Evolutionary conservation across 2,113 vertebrate species (phyloP).

Genomic region (Protobothrops mucrosquamatus): DNA sequence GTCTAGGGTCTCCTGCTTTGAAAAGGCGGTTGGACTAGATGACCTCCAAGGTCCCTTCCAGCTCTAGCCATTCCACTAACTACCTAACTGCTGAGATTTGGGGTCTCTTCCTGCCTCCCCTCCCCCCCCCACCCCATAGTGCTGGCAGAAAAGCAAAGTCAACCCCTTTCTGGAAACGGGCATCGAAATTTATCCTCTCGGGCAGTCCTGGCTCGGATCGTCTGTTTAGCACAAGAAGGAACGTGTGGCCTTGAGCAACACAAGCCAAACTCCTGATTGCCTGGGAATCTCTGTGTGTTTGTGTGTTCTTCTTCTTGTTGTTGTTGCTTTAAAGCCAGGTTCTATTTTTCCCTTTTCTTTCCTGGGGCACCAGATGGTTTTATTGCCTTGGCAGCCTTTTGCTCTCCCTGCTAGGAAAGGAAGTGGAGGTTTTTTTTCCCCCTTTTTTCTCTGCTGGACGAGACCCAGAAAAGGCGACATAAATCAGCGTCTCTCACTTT

Average conservation of each 20-base stretch:
- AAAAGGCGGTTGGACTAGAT: background rate
- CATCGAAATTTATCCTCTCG: accelerated
- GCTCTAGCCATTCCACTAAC: background rate
- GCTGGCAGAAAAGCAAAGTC: background rate
- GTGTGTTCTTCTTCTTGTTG: background rate
- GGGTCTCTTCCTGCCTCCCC: background rate
- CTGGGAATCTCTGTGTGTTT: background rate
- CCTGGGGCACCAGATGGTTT: background rate
- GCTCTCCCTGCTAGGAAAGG: background rate
- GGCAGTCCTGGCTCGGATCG: background rate
- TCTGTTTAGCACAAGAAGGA: too few relatives aligned
- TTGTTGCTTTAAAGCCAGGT: background rate
- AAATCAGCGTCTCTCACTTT: background rate
- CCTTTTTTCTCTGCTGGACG: background rate
- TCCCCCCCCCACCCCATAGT: too few relatives aligned
- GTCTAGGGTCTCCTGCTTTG: too few relatives aligned
- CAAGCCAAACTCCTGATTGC: background rate
- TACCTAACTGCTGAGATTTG: background rate
- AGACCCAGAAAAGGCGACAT: too few relatives aligned
- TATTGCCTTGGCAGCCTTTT: background rate
- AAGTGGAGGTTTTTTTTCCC: background rate
- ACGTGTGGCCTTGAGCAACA: background rate
- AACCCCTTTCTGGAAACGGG: background rate
- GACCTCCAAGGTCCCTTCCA: background rate
- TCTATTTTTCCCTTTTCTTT: background rate